Base-by-base conservation (phyloP, 2,888 invertebrate genomes). In the Teinopalpus imperialis region DNA sequence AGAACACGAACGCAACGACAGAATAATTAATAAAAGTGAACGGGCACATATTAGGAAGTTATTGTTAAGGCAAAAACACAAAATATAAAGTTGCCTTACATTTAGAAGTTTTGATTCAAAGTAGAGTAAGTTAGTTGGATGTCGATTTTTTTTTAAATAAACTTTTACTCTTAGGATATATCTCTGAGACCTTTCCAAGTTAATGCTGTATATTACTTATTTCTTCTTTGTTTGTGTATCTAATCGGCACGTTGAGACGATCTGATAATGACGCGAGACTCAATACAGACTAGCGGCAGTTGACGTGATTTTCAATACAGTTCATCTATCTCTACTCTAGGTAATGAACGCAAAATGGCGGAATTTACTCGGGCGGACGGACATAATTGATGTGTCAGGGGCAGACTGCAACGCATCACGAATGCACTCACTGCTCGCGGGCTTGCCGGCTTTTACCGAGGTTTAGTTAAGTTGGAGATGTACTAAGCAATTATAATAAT, bases 361-460 rank as follows among this genome's bases (percentile, higher is more conserved):
- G 18, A 21, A n/a, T 37, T 10, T 9, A 9, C 13, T 20, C 12
- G 16, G 18, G 24, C 9, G 14, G 21, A 20, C 21, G 39, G 20
- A 27, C 31, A 45, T 45, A 45, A 45, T 39, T 39, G 39, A 45
- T 39, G 27, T 45, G 44, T 45, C 44, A 45, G 32, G 7, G 18
- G 37, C 44, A 45, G 31, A 14, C 31, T 13, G 44, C n/a, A 10
- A 37, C 32, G 32, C 24, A 23, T 36, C 24, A 24, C 3, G 31
- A 16, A 37, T 32, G 44, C 41, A 31, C 20, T 39, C 21, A 9
- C 21, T 9, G 39, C 32, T 32, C 18, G 44, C 44, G 44, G 30
- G 31, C 18, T 13, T 20, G 5, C 27, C 6, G 30, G 31, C 21
- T 9, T 26, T 39, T 32, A 20, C 43, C 8, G 43, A 12, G n/a